A percentile compares a stretch with the other conserved stretches of the same genome.
phyloP scores from a whole-genome alignment of 1,140 invertebrate genomes.

The Cheumatopsyche charites region DNA sequence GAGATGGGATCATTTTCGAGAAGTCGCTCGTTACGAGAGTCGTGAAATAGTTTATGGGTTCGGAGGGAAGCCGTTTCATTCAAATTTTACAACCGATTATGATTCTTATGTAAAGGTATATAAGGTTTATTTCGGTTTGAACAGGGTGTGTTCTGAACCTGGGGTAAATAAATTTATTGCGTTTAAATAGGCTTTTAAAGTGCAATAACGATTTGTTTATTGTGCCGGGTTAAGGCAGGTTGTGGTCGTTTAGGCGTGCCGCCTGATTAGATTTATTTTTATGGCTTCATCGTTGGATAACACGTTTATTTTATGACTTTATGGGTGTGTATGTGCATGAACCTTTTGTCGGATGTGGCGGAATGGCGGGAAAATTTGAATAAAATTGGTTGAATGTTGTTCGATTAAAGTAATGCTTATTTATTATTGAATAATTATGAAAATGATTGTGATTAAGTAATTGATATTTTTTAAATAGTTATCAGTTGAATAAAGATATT shows the following conservation, averaged over 20 bases:
- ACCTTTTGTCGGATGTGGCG: not conserved
- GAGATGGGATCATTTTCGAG: conserved; percentile 32
- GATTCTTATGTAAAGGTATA: conserved; percentile 40
- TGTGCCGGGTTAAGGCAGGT: conserved; percentile 37
- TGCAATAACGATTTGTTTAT: conserved; percentile 63
- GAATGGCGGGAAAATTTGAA: too few species aligned
- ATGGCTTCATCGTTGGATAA: conserved; percentile 38
- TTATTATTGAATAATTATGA: too few species aligned
- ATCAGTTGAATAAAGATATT: too few species aligned
- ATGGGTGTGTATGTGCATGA: not conserved
- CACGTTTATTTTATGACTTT: too few species aligned
- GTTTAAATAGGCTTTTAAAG: conserved; percentile 63
- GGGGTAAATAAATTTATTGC: conserved; percentile 54
- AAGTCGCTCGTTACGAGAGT: not conserved
- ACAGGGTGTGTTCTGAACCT: conserved; percentile 18
- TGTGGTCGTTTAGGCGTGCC: conserved; percentile 37
- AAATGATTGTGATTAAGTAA: too few species aligned
- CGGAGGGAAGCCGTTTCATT: conserved; percentile 46
- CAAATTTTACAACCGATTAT: conserved; percentile 47
- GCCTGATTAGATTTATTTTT: conserved; percentile 46
- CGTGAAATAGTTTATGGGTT: conserved; percentile 47
- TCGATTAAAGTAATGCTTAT: too few species aligned
- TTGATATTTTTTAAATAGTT: too few species aligned
- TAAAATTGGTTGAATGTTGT: too few species aligned
- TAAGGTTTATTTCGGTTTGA: conserved; percentile 46